These are phyloP conservation scores for Nettapus auritus DNA, from an alignment of 2,113 vertebrate genomes.

Conservation along the genomic window DNA sequence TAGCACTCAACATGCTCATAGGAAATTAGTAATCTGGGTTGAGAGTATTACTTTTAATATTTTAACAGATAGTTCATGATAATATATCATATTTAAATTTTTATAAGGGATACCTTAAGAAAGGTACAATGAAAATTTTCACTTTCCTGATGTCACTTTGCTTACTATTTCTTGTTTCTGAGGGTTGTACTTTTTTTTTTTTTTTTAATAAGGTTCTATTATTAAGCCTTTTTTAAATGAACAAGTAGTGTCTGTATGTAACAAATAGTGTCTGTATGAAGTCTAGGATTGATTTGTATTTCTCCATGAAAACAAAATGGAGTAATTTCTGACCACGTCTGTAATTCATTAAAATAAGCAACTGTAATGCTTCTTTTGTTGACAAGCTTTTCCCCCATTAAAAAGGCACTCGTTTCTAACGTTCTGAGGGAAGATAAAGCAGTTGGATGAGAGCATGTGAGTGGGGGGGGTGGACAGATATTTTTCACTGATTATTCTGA, in stretches of 20 bases:
- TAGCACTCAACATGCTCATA: neutral
- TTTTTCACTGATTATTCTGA: neutral
- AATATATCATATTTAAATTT: neutral
- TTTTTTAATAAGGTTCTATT: neutral
- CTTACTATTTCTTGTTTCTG: neutral
- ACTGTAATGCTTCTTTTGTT: neutral
- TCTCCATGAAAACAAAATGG: neutral
- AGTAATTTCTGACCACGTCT: neutral
- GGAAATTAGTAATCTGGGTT: neutral
- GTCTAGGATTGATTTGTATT: neutral
- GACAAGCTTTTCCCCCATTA: neutral
- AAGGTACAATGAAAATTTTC: neutral
- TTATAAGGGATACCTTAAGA: neutral
- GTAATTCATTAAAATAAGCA: neutral
- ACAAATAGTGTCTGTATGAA: neutral
- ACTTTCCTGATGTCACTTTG: neutral
- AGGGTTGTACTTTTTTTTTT: conserved; percentile 7
- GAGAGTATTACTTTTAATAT: neutral
- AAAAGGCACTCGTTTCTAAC: neutral
- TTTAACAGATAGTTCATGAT: neutral
- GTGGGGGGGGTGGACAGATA: neutral
- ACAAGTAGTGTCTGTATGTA: neutral
- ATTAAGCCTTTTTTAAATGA: neutral
- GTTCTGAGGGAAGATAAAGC: neutral
- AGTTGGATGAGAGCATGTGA: neutral